Percentiles rank a stretch among this genome's conserved stretches.
Conservation (phyloP, 2,113 vertebrate species). For the Lucifuga dentata region DNA sequence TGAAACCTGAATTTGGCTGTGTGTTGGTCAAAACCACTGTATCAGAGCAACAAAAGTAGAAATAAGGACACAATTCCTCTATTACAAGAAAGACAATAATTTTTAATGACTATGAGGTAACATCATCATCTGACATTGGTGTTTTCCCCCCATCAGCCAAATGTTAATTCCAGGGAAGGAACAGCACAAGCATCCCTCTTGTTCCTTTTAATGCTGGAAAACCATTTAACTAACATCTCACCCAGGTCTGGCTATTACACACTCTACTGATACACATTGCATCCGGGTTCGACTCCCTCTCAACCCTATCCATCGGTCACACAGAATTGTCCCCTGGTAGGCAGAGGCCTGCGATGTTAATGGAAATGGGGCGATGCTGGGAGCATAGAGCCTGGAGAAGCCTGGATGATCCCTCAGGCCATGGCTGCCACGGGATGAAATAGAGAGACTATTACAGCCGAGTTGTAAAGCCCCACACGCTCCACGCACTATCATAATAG, state of each 20-base stretch:
- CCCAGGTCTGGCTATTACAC: constrained; percentile 72
- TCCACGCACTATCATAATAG: constrained; percentile 90
- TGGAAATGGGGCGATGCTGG: constrained; percentile 81
- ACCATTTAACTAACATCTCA: constrained; percentile 74
- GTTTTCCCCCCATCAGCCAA: constrained; percentile 11
- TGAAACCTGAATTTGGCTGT: constrained; percentile 1
- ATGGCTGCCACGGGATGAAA: constrained; percentile 85
- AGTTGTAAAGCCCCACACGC: constrained; percentile 87
- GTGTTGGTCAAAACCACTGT: too few relatives aligned
- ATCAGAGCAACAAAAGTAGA: not conserved
- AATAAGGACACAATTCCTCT: not conserved
- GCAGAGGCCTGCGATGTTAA: constrained; percentile 75
- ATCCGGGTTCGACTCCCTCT: constrained; percentile 71
- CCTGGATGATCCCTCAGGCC: constrained; percentile 79
- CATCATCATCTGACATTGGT: constrained; percentile 5
- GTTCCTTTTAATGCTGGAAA: constrained; percentile 67
- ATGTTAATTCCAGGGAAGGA: constrained; percentile 36
- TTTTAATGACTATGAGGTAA: not conserved
- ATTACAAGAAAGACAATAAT: not conserved
- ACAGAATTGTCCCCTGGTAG: constrained; percentile 77
- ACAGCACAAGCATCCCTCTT: constrained; percentile 52
- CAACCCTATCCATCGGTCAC: constrained; percentile 77
- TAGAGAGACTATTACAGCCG: constrained; percentile 85
- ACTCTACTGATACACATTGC: constrained; percentile 78
- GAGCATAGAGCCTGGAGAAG: constrained; percentile 80